These are phyloP conservation scores for Drosophila histrio DNA, from an alignment of 2,888 invertebrate genomes.

Conservation along the genomic window DNA sequence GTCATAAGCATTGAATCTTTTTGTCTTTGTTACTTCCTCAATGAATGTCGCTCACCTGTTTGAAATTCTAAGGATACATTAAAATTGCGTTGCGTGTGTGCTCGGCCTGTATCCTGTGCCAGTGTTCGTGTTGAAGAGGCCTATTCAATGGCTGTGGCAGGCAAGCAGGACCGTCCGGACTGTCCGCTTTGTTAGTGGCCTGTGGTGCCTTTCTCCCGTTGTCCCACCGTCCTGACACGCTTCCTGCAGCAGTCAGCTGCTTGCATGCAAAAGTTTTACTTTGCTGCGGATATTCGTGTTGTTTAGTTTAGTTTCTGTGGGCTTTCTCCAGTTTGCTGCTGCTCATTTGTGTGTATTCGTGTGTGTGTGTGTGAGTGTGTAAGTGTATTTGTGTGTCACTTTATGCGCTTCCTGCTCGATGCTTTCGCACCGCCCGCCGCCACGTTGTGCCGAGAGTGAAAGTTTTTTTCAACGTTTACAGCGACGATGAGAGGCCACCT, in stretches of 20 bases:
- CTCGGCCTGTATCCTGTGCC: constrained; percentile 61
- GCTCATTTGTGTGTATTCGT: constrained; percentile 15
- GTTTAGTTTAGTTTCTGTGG: constrained; percentile 41
- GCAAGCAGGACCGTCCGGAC: constrained; percentile 53
- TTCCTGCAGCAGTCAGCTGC: constrained; percentile 77
- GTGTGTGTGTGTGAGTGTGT: constrained; percentile 12
- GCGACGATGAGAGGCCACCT: constrained; percentile 27
- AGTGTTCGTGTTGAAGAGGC: constrained; percentile 58
- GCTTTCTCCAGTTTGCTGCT: constrained; percentile 34
- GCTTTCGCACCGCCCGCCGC: constrained; percentile 65
- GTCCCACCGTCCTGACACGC: constrained; percentile 55
- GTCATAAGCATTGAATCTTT: constrained; percentile 11
- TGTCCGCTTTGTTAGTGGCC: constrained; percentile 37
- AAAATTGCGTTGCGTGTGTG: constrained; percentile 72
- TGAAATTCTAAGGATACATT: constrained; percentile 79
- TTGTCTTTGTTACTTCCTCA: constrained; percentile 38
- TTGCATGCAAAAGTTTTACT: constrained; percentile 55
- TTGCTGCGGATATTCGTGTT: constrained; percentile 50
- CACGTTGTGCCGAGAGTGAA: constrained; percentile 78
- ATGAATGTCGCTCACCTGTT: constrained; percentile 73
- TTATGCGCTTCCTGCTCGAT: constrained; percentile 73
- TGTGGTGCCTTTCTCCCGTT: constrained; percentile 8
- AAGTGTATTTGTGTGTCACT: constrained; percentile 66
- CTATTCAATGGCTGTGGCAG: constrained; percentile 65
- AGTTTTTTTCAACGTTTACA: constrained; percentile 53